Conservation (phyloP, 2,888 invertebrate genomes). For the Lasioglossum marginatum region DNA sequence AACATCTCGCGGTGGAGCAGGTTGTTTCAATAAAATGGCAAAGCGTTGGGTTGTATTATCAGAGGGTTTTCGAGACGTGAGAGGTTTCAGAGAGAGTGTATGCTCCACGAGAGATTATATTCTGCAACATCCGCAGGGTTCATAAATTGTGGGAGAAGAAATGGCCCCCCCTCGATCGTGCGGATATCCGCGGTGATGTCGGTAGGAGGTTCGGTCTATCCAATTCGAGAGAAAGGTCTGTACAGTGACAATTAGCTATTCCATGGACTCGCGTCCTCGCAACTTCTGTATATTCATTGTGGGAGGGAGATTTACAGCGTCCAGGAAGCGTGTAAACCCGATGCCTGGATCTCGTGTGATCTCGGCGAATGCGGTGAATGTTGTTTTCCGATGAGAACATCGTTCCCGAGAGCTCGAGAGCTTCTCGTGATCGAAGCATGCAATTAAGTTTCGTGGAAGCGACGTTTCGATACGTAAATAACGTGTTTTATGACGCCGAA, state of each 20-base stretch:
- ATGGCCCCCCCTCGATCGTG: background rate
- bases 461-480: conserved; percentile 35
- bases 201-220: background rate
- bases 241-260: conserved; percentile 61
- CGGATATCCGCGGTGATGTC: background rate
- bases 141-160: background rate
- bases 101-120: background rate
- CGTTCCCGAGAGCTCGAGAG: background rate
- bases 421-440: background rate
- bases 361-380: conserved; percentile 25
- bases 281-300: conserved; percentile 26
- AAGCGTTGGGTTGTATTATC: background rate
- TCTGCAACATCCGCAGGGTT: background rate
- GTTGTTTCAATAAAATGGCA: background rate
- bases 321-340: conserved; percentile 26
- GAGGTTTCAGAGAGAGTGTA: background rate
- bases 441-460: conserved; percentile 33
- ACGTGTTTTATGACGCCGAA: conserved; percentile 19
- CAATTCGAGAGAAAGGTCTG: background rate
- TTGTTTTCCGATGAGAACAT: conserved; percentile 30
- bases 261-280: conserved; percentile 47
- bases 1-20: background rate
- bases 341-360: conserved; percentile 31
- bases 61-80: background rate
- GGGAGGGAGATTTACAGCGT: conserved; percentile 34